phyloP scores from a whole-genome alignment of 2,113 vertebrate genomes.

The Otocyon megalotis region DNA sequence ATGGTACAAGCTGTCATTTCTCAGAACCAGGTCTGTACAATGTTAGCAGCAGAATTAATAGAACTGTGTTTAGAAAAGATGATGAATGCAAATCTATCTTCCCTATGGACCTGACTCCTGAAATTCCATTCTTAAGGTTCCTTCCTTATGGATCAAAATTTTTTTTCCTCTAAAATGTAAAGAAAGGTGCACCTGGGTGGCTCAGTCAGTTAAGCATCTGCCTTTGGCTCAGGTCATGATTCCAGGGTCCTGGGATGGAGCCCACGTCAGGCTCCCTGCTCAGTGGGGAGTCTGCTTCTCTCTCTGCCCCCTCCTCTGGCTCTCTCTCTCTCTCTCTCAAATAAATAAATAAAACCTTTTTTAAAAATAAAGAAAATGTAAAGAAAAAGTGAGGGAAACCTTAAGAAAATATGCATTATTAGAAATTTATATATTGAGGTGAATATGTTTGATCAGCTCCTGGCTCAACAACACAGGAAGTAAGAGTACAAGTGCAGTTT shows the following conservation, averaged over 20 bases:
- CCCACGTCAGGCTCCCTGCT: too few species aligned
- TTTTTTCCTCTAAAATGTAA: not conserved
- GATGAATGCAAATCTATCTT: not conserved
- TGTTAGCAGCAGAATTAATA: not conserved
- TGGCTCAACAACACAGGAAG: not conserved
- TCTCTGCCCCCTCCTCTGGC: too few species aligned
- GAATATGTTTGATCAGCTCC: not conserved
- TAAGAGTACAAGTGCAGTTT: not conserved
- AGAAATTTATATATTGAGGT: not conserved
- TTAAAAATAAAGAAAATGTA: too few species aligned
- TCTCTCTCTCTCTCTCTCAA: too few species aligned
- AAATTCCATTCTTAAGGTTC: not conserved
- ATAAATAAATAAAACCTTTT: too few species aligned
- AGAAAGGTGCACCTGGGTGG: not conserved
- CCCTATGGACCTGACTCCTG: not conserved
- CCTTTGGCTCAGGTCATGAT: too few species aligned
- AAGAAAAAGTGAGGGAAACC: not conserved
- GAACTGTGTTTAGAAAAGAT: not conserved
- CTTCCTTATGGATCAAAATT: not conserved
- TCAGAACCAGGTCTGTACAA: not conserved
- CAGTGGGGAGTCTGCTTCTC: too few species aligned
- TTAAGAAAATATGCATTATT: not conserved
- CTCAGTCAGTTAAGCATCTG: too few species aligned
- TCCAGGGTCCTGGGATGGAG: too few species aligned
- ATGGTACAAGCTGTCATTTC: not conserved